A percentile compares a stretch with the other conserved stretches of the same genome.
Evolutionary conservation across 2,888 invertebrate species (phyloP).

Genomic region (Aricia artaxerxes): DNA sequence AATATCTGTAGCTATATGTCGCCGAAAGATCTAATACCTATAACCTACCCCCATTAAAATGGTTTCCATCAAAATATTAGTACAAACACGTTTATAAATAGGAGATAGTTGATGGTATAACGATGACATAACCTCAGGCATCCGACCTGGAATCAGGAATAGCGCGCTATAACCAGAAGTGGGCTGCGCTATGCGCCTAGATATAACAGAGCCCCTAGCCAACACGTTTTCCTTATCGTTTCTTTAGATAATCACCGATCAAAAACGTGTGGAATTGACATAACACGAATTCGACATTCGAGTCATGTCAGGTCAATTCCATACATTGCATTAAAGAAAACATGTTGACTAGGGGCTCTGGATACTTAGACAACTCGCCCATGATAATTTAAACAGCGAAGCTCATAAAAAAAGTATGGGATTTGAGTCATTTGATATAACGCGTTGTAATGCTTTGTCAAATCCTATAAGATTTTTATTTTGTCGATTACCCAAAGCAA

Average conservation of each 20-base stretch:
- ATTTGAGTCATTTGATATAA: too few species aligned
- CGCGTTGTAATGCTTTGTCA: too few species aligned
- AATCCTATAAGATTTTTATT: background rate
- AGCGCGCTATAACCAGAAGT: conserved; percentile 22
- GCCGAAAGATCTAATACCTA: background rate
- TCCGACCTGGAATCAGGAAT: conserved; percentile 24
- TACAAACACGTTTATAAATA: background rate
- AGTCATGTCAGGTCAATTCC: too few species aligned
- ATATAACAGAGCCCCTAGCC: background rate
- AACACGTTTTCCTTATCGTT: background rate
- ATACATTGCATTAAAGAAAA: too few species aligned
- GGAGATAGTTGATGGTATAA: background rate
- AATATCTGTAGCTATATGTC: too few species aligned
- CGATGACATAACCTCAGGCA: conserved; percentile 12
- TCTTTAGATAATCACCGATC: background rate
- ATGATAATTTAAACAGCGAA: too few species aligned
- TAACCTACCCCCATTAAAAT: background rate
- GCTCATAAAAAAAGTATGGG: too few species aligned
- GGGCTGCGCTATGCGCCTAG: conserved; percentile 6
- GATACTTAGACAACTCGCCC: too few species aligned
- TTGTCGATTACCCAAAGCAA: background rate
- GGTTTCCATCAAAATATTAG: background rate
- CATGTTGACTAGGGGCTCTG: too few species aligned
- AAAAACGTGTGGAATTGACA: too few species aligned
- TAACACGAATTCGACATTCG: too few species aligned